Percentiles rank a stretch among this genome's conserved stretches.
phyloP scores from a whole-genome alignment of 2,888 invertebrate species.

The Chydorus sphaericus region DNA sequence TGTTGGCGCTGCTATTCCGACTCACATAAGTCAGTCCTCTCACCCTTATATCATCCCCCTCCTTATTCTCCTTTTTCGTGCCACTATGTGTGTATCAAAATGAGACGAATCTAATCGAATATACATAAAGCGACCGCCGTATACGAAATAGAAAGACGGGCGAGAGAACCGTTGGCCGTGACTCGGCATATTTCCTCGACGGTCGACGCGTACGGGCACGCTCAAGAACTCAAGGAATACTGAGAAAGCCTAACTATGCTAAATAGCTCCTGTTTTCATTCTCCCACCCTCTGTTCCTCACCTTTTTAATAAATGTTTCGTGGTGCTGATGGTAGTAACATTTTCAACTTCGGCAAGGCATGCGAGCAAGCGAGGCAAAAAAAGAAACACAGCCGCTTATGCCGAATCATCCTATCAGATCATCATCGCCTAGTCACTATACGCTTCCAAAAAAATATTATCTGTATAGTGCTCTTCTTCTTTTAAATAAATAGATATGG shows the following conservation, averaged over 20 bases:
- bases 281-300: background rate
- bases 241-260: background rate
- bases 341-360: too few species aligned
- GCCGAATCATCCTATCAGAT: conserved; percentile 3
- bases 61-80: background rate
- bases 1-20: too few species aligned
- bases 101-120: background rate
- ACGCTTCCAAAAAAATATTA: too few species aligned
- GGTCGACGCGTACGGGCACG: background rate
- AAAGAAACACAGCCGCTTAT: background rate
- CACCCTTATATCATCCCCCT: background rate
- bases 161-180: background rate
- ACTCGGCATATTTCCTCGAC: background rate
- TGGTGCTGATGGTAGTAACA: too few species aligned
- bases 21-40: background rate
- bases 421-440: conserved; percentile 4
- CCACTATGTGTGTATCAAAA: too few species aligned
- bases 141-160: too few species aligned
- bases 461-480: too few species aligned
- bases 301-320: background rate
- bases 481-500: too few species aligned
- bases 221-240: too few species aligned
- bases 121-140: too few species aligned
- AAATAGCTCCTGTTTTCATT: conserved; percentile 2
- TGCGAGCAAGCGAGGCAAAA: too few species aligned